A percentile compares a stretch with the other conserved stretches of the same genome.
phyloP scores from a whole-genome alignment of 37 sponge, comb jelly and placozoan species.

The Hexactinellida sp. region DNA sequence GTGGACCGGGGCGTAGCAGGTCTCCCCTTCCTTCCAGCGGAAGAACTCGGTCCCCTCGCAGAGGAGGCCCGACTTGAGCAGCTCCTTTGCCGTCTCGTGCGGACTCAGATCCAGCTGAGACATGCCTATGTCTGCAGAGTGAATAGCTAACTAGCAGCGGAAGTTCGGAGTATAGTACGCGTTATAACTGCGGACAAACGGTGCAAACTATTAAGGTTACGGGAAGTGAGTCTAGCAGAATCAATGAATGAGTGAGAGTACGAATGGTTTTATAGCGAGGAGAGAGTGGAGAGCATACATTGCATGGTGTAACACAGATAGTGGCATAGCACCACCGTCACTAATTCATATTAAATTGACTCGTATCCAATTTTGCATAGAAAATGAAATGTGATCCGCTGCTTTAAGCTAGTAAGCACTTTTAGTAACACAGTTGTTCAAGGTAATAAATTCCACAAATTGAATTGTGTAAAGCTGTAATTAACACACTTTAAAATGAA shows the following conservation, averaged over 20 bases:
- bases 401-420: no score
- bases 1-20: background rate
- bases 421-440: no score
- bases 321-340: background rate
- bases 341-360: background rate
- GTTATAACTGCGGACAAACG: no score
- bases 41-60: background rate
- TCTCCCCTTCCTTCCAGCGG: slow-evolving; percentile 6
- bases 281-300: background rate
- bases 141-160: no score
- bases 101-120: background rate
- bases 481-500: background rate
- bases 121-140: no score
- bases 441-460: no score
- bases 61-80: background rate
- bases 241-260: background rate
- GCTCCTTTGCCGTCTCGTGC: background rate
- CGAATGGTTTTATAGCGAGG: background rate
- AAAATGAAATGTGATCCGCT: no score
- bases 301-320: background rate
- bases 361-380: background rate
- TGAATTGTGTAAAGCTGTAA: background rate
- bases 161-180: no score
- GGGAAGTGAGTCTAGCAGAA: background rate
- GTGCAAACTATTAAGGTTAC: background rate